Base-by-base conservation (phyloP, 2,888 invertebrate genomes). In the Trissolcus brochymenae region DNA sequence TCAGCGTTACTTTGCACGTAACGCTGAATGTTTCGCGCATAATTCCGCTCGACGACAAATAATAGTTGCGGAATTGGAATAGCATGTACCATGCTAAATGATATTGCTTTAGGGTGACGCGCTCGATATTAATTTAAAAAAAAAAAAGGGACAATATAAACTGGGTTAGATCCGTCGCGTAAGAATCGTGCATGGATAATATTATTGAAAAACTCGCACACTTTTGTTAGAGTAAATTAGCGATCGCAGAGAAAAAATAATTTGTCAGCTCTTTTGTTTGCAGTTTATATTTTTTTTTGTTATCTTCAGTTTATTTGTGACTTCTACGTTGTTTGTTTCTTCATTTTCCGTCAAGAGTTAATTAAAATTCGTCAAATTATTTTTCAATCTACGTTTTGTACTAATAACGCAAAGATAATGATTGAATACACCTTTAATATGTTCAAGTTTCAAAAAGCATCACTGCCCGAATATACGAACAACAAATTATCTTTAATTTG, bases 11-110 rank as follows among this genome's bases (percentile, higher is more conserved):
- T 54, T 21, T 50, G 62, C 61, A 59, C 65, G 57, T 74, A 61
- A 67, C 55, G 46, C 67, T 43, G 62, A 67, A 68, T 75, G 75
- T 68, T 75, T 64, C 65, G 68, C 54, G 75, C 62, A 68, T 75
- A 75, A 75, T 75, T 55, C 67, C 53, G 49, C 25, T 11, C 61
- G 64, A 54, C 64, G 64, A 68, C 74, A 64, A 75, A 75, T 75
- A 75, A 68, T 68, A 59, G 64, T 68, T 51, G 66, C 59, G 68
- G 35, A 75, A 75, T 75, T 59, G 74, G 16, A 68, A 64, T 68
- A 75, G 68, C 68, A 64, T 68, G 67, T 68, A 62, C 56, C 46
- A 14, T 14, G 60, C 56, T 73, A 66, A 66, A 74, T 67, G 51
- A n/a, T 21, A 29, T 56, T 49, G 67, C 43, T 16, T 49, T 25